phyloP scores from a whole-genome alignment of 2,113 vertebrate species.

The Sarotherodon lohbergeri region DNA sequence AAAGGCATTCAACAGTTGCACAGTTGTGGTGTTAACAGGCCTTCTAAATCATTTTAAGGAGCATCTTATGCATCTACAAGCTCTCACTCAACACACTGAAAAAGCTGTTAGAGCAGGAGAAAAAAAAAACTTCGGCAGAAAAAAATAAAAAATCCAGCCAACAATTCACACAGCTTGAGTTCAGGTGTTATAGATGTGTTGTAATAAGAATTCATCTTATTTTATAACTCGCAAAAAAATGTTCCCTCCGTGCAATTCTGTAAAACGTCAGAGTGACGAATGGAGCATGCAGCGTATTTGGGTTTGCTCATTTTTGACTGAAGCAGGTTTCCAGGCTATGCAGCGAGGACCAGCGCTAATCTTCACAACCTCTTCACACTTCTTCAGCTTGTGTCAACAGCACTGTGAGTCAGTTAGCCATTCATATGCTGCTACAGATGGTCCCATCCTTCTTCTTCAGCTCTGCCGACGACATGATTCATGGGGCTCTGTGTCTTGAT shows the following conservation, averaged over 20 bases:
- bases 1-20: not conserved
- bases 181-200: slow-evolving; percentile 8
- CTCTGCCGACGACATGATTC: slow-evolving; percentile 69
- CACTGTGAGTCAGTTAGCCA: slow-evolving; percentile 59
- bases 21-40: not conserved
- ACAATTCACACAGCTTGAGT: not conserved
- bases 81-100: not conserved
- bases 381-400: slow-evolving; percentile 64
- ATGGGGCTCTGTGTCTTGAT: slow-evolving; percentile 73
- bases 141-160: not conserved
- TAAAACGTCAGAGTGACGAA: slow-evolving; percentile 56
- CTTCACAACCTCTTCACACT: slow-evolving; percentile 67
- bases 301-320: slow-evolving; percentile 48
- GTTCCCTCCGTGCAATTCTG: slow-evolving; percentile 15
- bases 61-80: not conserved
- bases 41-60: not conserved
- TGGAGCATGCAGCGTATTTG: slow-evolving; percentile 28
- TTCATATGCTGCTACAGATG: slow-evolving; percentile 66
- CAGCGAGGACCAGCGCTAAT: slow-evolving; percentile 42
- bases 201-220: slow-evolving; percentile 32
- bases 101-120: not conserved
- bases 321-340: slow-evolving; percentile 43
- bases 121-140: not conserved
- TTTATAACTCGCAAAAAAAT: slow-evolving; percentile 15
- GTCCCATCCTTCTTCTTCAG: slow-evolving; percentile 59